Base-by-base conservation (phyloP, 2,113 vertebrate genomes). In the Tachuris rubrigastra region DNA sequence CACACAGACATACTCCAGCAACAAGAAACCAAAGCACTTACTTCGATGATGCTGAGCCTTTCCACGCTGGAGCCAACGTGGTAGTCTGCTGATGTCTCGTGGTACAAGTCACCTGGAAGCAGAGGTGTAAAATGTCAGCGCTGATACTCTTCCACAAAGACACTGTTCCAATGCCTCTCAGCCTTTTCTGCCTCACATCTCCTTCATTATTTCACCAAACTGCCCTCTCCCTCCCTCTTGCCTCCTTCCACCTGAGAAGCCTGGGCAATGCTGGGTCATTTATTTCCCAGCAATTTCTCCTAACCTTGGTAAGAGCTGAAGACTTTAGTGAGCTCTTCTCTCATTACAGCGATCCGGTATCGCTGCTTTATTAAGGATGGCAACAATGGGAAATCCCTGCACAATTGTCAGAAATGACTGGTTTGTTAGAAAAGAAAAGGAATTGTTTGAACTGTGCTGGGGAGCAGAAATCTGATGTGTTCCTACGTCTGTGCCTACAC, bases 21-120 rank as follows among this genome's bases (percentile, higher is more conserved):
- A 33, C 49, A 24, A 62, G 69, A 28, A 89, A 74, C 23, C 5
- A 8, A 69, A 93, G 68, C 56, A 92, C 98, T 59, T 97, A 99
- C 99, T 98, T 99, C 98, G 21, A 98, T 96, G 74, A 97, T 97
- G 89, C 96, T 98, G 74, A 99, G 98, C 90, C 98, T 97, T 78
- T 99, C 98, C 92, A 98, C 98, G 4, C 97, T 98, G 93, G 97
- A 96, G 53, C 96, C 93, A 42, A 98, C 97, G 2, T 94, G 97
- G 90, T 98, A 99, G 69, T 98, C 98, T 76, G 96, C 96, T 14
- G 98, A 87, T 53, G 98, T 97, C 85, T 99, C 98, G 35, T 98
- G 98, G 72, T 98, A 98, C 84, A 98, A 95, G 55, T 98, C 98
- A 93, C 96, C 98, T 99, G 95, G 56, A 95, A 94, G 95, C 74